phyloP scores from a whole-genome alignment of 2,888 invertebrate genomes.

The Melinaea marsaeus region DNA sequence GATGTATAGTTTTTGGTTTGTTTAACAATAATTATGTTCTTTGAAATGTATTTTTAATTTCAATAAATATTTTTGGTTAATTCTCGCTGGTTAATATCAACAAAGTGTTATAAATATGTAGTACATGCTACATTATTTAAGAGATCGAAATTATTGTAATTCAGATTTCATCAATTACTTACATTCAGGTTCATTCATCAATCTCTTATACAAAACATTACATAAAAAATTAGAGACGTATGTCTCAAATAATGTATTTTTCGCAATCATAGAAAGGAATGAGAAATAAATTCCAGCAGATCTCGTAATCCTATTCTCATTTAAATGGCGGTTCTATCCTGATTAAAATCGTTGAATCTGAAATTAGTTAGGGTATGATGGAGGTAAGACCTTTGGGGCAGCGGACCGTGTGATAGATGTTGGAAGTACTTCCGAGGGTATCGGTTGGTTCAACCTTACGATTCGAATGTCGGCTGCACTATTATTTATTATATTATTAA shows the following conservation, averaged over 20 bases:
- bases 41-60: too few species aligned
- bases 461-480: conserved; percentile 1
- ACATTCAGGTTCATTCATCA: too few species aligned
- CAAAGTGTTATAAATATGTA: too few species aligned
- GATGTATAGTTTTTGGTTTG: background rate
- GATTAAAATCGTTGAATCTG: conserved; percentile 32
- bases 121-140: too few species aligned
- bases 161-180: too few species aligned
- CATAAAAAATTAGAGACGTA: background rate
- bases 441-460: background rate
- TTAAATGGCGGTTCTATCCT: conserved; percentile 30
- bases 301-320: conserved; percentile 26
- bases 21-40: background rate
- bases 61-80: background rate
- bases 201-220: background rate
- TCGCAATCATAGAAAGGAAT: background rate
- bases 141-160: too few species aligned
- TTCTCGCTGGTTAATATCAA: too few species aligned
- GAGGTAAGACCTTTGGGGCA: conserved; percentile 27
- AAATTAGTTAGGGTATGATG: conserved; percentile 32
- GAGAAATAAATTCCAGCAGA: conserved; percentile 3
- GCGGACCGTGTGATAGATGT: conserved; percentile 25
- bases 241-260: background rate
- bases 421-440: conserved; percentile 11
- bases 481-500: background rate